Base-by-base conservation (phyloP, 1,140 invertebrate genomes). In the Rhyacophila brunnea region DNA sequence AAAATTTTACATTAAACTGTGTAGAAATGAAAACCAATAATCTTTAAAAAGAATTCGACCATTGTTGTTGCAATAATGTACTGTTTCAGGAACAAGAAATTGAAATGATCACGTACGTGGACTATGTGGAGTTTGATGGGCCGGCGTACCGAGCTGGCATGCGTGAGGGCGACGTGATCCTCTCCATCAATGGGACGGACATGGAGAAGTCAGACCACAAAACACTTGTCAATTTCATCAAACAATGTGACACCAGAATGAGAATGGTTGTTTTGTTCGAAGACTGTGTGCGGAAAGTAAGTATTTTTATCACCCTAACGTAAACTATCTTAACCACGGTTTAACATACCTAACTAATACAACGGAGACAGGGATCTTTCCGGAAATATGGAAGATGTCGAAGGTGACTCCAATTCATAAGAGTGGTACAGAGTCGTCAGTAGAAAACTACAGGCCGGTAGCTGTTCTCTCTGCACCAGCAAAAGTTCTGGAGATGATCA, bases 71-170 rank as follows among this genome's bases (percentile, higher is more conserved):
- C 18, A 17, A 14, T 45, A 11, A 15, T 17, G 9, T 45, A 64
- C 2, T 58, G 34, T 67, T 69, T 35, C 61, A 79, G 77, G 77
- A 79, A 60, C 85, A 87, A 66, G 89, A 92, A 70, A 89, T 93
- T 51, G 93, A 96, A 73, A 92, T 96, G 79, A 93, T 96, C 17
- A 96, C 94, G 0, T 97, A 96, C 68, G 94, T 97, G 18, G 94
- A 97, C 71, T 95, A 93, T 68, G 92, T 97, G n/a, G 93, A 95
- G 65, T 87, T 89, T 54, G 90, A 93, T 54, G 93, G 93, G 0
- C 88, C 94, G 5, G 93, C 93, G 0, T 92, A 90, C 61, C 83
- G 86, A 58, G 91, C 93, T 0, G 94, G 95, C 0, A 95, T 97
- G 91, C 81, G 92, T 1, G 91, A 93, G 75, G 94, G 93, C 36